Base-by-base conservation (phyloP, 2,797 vertebrate genomes). In the Sylvilagus floridanus region DNA sequence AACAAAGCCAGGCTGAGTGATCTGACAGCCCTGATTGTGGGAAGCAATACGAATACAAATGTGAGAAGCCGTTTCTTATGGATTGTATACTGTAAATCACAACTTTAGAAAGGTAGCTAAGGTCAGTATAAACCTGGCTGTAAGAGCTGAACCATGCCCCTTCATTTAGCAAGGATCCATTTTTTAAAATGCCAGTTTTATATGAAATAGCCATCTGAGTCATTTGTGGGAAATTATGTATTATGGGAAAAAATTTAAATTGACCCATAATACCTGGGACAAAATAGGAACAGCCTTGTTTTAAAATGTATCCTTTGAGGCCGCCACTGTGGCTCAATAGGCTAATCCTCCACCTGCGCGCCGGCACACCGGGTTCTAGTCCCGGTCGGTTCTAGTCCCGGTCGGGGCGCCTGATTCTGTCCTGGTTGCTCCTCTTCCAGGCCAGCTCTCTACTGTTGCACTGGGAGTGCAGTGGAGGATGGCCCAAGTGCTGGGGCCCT, bases 111-210 rank as follows among this genome's bases (percentile, higher is more conserved):
- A 50, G 7, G 11, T 81, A 47, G 42, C 62, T 75, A 52, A 71
- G 32, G 28, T 54, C 68, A 75, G 54, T 86, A 81, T 85, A 83
- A 79, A 79, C 73, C 75, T 32, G 24, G 81, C 30, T 72, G 86
- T 63, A 60, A 35, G 79, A 84, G 89, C 72, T 50, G 76, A 85
- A 24, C 22, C 14, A 0, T 81, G 42, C 0, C 11, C 16, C 37
- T 82, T 73, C 28, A 35, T 21, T 93, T 93, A 86, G n/a, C 35
- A 91, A 72, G 17, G 7, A 47, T 73, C 35, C 84, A 54, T 76
- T 10, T 83, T 81, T 78, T 57, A 17, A 57, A 83, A 73, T 90
- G 13, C 54, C n/a, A 81, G 5, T 83, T 86, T n/a, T 66, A 35
- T 72, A 50, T 62, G 52, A 63, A 92, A 32, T 77, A 68, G 63